A percentile compares a stretch with the other conserved stretches of the same genome.
Conservation (phyloP, 2,113 vertebrate genomes). For the Mungos mungo region DNA sequence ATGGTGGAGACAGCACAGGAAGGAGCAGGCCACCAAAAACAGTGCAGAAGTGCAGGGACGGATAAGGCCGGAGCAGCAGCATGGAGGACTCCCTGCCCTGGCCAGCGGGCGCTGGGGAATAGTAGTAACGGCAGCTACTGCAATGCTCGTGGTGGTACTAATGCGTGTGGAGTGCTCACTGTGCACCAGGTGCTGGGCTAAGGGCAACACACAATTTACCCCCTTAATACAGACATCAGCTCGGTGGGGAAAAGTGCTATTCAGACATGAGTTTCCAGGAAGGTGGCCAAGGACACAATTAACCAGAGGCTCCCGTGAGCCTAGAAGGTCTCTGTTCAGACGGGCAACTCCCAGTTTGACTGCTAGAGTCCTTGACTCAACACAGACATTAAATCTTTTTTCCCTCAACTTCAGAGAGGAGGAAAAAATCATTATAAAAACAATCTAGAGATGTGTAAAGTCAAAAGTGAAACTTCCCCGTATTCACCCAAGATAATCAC, state of each 20-base stretch:
- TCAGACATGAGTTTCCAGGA: neutral
- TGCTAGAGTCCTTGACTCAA: neutral
- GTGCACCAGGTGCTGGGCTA: neutral
- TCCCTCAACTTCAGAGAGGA: neutral
- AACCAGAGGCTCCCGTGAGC: neutral
- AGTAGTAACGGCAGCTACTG: fast-evolving
- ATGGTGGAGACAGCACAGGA: neutral
- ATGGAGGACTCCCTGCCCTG: neutral
- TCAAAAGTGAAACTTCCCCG: neutral
- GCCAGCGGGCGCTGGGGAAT: neutral
- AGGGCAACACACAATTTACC: neutral
- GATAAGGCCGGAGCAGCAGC: neutral
- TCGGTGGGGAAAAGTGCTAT: neutral
- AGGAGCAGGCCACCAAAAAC: neutral
- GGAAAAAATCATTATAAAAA: neutral
- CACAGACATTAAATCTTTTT: neutral
- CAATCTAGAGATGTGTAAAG: neutral
- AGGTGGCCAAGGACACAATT: neutral
- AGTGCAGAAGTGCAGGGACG: fast-evolving
- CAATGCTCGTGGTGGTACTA: too few relatives aligned
- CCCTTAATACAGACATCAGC: neutral
- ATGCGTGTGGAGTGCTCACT: neutral
- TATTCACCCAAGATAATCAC: neutral
- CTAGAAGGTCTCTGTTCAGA: neutral
- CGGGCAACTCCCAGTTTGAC: neutral